phyloP scores from a whole-genome alignment of 2,113 vertebrate genomes.

The Crotalus tigris region DNA sequence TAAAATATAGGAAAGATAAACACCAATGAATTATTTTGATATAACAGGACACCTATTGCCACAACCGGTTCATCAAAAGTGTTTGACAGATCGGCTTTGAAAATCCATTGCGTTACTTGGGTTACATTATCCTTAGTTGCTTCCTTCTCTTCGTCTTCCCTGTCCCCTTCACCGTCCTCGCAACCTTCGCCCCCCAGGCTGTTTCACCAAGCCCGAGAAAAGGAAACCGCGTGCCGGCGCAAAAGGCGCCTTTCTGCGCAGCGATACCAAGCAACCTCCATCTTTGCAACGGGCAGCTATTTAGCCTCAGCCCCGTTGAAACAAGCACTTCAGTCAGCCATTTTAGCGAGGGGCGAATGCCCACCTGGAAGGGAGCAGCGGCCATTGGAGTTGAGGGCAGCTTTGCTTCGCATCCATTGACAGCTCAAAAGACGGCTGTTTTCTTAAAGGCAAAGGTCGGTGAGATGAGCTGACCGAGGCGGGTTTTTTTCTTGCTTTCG shows the following conservation, averaged over 20 bases:
- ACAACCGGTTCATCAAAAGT: background rate
- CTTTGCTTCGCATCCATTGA: background rate
- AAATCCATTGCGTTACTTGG: background rate
- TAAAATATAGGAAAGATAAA: background rate
- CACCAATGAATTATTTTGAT: background rate
- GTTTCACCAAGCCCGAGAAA: background rate
- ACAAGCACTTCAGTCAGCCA: background rate
- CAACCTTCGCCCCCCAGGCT: background rate
- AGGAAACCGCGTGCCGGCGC: too few relatives aligned
- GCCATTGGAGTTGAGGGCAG: constrained; percentile 6
- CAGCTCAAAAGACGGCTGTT: background rate
- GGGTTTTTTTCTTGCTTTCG: background rate
- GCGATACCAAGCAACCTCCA: background rate
- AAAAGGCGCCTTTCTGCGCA: background rate
- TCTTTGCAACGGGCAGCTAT: background rate
- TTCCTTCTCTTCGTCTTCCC: background rate
- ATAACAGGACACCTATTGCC: background rate
- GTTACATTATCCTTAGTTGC: background rate
- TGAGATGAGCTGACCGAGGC: background rate
- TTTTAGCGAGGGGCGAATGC: background rate
- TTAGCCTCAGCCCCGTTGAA: background rate
- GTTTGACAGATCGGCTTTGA: background rate
- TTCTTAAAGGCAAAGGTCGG: background rate
- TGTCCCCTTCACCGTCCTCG: background rate
- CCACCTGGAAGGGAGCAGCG: background rate